These are phyloP conservation scores for Acanthisitta chloris DNA, from an alignment of 2,113 vertebrate species.

Conservation along the genomic window DNA sequence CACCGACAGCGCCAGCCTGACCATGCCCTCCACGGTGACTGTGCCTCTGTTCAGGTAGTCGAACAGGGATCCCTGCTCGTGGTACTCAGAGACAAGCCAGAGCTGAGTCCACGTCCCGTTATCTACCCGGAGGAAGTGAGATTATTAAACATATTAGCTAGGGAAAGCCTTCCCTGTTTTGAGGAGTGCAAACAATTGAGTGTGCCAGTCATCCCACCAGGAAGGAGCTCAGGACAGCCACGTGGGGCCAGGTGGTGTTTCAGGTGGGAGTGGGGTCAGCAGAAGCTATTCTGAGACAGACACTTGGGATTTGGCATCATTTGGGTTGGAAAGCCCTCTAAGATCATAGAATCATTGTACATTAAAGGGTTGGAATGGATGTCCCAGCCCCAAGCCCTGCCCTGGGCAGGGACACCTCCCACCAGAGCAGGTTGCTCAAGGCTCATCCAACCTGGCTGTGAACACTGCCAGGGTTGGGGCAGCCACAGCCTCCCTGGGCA, in stretches of 20 bases:
- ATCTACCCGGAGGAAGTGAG: conserved; percentile 70
- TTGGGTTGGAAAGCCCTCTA: accelerated
- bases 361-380: too few species aligned
- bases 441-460: too few species aligned
- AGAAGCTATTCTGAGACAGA: not conserved
- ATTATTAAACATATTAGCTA: not conserved
- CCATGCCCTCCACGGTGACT: conserved; percentile 85
- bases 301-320: accelerated
- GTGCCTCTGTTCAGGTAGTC: conserved; percentile 93
- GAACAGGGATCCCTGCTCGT: conserved; percentile 93
- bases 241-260: accelerated
- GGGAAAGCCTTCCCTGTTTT: accelerated
- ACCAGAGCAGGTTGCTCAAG: too few species aligned
- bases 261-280: accelerated
- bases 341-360: too few species aligned
- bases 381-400: too few species aligned
- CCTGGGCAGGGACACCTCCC: too few species aligned
- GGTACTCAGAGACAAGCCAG: conserved; percentile 98
- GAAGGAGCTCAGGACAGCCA: not conserved
- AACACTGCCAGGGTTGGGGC: too few species aligned
- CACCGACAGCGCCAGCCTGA: conserved; percentile 84
- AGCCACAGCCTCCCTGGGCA: too few species aligned
- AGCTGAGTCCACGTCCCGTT: conserved; percentile 97
- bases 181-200: accelerated
- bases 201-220: accelerated